Evolutionary conservation across 2,888 invertebrate species (phyloP).

Genomic region (Caenorhabditis wallacei): DNA sequence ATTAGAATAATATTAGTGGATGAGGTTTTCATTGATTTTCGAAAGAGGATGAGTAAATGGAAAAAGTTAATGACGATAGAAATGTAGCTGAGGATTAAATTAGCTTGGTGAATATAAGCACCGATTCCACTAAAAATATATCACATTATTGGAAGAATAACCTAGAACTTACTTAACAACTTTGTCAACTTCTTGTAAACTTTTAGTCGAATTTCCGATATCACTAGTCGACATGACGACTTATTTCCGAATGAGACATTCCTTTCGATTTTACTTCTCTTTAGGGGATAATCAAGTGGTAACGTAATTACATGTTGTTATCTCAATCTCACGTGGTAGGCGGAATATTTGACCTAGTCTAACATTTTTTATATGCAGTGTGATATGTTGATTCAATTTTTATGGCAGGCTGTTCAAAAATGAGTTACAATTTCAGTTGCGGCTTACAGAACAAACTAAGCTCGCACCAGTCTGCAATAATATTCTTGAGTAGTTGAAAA

Average conservation of each 20-base stretch:
- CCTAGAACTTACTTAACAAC: conserved; percentile 11
- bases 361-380: no score
- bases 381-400: no score
- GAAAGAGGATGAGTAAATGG: conserved; percentile 18
- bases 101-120: conserved; percentile 13
- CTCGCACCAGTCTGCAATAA: no score
- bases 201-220: not conserved
- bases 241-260: conserved; percentile 12
- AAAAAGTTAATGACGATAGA: conserved; percentile 20
- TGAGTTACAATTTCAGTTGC: no score
- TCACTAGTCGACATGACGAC: not conserved
- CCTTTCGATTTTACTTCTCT: not conserved
- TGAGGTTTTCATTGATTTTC: conserved; percentile 28
- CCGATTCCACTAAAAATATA: conserved; percentile 9
- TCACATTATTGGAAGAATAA: not conserved
- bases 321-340: not conserved
- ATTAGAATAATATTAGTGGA: conserved; percentile 32
- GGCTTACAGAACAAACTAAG: no score
- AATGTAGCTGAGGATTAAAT: conserved; percentile 21
- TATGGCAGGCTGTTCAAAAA: no score
- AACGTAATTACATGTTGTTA: conserved; percentile 4
- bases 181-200: not conserved
- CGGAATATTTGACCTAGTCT: no score
- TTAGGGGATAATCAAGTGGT: conserved; percentile 8
- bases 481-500: no score